Evolutionary conservation across 1,140 invertebrate species (phyloP), one percentile per base, ranked within the genome.

Genomic region (Plodia interpunctella): DNA sequence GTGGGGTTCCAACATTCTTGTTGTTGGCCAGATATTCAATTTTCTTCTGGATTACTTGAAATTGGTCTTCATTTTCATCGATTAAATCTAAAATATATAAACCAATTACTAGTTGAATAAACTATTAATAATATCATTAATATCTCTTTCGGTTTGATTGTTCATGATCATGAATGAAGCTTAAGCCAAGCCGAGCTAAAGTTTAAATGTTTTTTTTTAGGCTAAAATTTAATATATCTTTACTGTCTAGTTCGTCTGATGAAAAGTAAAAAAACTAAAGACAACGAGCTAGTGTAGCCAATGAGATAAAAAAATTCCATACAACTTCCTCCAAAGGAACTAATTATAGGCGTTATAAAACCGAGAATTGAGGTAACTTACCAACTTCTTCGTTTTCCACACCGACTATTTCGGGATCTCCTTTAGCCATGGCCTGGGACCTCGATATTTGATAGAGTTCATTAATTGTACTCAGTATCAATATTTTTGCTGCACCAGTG

Each of bases 11-110:
- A 5, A 77, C 56, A 57, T 78, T 82, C 72, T 78, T 86, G 53
- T 66, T 77, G 30, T 60, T 76, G 1, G 71, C 71, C 57, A 87
- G 58, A 66, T 60, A 72, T 35, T 78, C 65, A 25, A 89, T 66
- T 65, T 87, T 89, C 53, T 74, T 82, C 32, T 61, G 70, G 54
- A 87, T 66, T 0, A 70, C 62, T 54, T 89, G 79, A 73, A 80
- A 83, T 55, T 75, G 76, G 63, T 86, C 79, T 68, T 74, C 74
- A 8, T 52, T 64, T 18, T 78, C 74, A 10, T 21, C 57, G 35
- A 66, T 56, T 5, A 60, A 35, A 28, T 74, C 72, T 74, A 15
- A 49, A 49, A 55, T 49, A 51, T 30, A 44, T 62, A 53, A 2
- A 50, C 6, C 35, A 59, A 17, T 6, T 21, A 13, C 32, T 52